These are phyloP conservation scores for Camponotus floridanus DNA, from an alignment of 1,140 invertebrate genomes.

Conservation along the genomic window DNA sequence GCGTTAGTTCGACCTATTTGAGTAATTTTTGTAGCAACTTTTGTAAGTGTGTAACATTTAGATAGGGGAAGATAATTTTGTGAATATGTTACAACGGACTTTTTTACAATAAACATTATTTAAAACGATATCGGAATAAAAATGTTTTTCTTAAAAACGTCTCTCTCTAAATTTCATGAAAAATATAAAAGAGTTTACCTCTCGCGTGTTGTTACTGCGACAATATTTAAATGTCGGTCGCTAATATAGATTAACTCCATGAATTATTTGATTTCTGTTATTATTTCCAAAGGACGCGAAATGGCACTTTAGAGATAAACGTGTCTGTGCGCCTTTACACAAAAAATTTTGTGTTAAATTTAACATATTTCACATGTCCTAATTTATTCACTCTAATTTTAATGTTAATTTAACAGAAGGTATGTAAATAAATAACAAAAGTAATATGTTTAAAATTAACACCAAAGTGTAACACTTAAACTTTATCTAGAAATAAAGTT, in stretches of 20 bases:
- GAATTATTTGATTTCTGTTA: slow-evolving; percentile 2
- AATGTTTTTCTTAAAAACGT: neutral
- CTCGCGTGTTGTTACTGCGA: neutral
- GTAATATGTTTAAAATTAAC: too few relatives aligned
- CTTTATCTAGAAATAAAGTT: too few relatives aligned
- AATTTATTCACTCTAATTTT: too few relatives aligned
- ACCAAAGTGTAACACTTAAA: too few relatives aligned
- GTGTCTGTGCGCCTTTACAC: neutral
- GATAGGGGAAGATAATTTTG: slow-evolving; percentile 23
- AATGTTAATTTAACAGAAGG: too few relatives aligned
- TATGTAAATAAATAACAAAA: too few relatives aligned
- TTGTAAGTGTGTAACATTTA: neutral
- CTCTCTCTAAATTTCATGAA: slow-evolving; percentile 4
- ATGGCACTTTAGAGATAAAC: neutral
- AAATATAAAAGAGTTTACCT: neutral
- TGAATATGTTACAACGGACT: slow-evolving; percentile 30
- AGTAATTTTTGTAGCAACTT: slow-evolving; percentile 16
- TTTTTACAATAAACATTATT: slow-evolving; percentile 56
- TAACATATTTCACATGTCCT: too few relatives aligned
- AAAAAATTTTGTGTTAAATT: too few relatives aligned
- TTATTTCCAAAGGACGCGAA: slow-evolving; percentile 27
- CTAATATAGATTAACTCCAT: neutral
- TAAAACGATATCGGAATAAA: slow-evolving; percentile 11
- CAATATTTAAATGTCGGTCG: neutral
- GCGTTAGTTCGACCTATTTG: neutral